Conservation (phyloP, 2,113 vertebrate genomes). For the Lipophrys pholis region DNA sequence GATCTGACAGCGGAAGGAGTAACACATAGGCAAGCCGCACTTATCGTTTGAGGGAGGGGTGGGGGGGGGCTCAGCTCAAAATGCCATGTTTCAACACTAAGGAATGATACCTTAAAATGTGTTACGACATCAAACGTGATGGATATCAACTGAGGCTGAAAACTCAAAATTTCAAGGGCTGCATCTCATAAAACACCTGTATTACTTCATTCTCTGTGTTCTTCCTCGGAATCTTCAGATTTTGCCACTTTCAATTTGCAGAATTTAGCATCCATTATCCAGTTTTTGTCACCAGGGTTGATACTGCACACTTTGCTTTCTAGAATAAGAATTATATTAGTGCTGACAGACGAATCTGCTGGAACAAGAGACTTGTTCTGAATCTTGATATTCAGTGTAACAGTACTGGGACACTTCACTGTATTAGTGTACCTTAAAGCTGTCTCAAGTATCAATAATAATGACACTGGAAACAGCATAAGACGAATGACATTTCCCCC, state of each 20-base stretch:
- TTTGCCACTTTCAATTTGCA: neutral
- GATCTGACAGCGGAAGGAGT: constrained; percentile 47
- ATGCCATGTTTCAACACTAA: constrained; percentile 17
- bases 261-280: neutral
- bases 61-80: constrained; percentile 38
- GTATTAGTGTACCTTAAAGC: too few relatives aligned
- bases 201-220: neutral
- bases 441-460: too few relatives aligned
- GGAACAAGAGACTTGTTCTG: too few relatives aligned
- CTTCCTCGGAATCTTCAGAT: neutral
- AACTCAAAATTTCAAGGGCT: neutral
- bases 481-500: too few relatives aligned
- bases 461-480: too few relatives aligned
- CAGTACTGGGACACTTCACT: too few relatives aligned
- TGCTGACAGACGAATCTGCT: too few relatives aligned
- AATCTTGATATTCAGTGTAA: too few relatives aligned
- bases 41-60: constrained; percentile 44
- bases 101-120: constrained; percentile 37
- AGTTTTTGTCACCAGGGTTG: neutral
- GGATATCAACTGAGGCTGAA: neutral
- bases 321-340: too few relatives aligned
- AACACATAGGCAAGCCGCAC: constrained; percentile 30
- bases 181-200: too few relatives aligned
- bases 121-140: constrained; percentile 10
- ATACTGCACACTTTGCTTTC: too few relatives aligned